A percentile compares a stretch with the other conserved stretches of the same genome.
phyloP scores from a whole-genome alignment of 2,113 vertebrate species.

The Percopsis transmontana region DNA sequence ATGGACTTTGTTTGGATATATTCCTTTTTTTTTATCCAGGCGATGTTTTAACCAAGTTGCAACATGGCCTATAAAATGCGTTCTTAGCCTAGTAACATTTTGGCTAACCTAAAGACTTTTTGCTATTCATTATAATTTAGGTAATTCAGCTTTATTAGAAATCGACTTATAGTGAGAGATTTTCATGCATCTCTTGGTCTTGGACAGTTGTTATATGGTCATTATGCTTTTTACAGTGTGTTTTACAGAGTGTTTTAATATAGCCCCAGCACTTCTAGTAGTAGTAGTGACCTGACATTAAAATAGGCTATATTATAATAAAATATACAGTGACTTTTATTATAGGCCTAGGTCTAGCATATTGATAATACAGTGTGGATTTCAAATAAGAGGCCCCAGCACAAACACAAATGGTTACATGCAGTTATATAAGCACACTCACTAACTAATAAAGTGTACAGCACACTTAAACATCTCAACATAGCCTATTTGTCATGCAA shows the following conservation, averaged over 20 bases:
- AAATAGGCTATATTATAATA: background rate
- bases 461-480: constrained; percentile 14
- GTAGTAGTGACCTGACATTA: constrained; percentile 1
- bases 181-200: too few species aligned
- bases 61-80: constrained; percentile 22
- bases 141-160: too few species aligned
- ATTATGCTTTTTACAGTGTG: too few species aligned
- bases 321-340: background rate
- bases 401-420: too few species aligned
- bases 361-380: too few species aligned
- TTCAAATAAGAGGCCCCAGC: too few species aligned
- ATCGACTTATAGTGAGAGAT: too few species aligned
- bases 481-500: constrained; percentile 49
- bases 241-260: background rate
- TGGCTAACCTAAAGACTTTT: constrained; percentile 11
- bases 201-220: too few species aligned
- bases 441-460: constrained; percentile 6
- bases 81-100: constrained; percentile 3
- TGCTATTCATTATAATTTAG: too few species aligned
- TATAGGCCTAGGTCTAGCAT: too few species aligned
- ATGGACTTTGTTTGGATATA: constrained; percentile 2
- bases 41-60: constrained; percentile 21
- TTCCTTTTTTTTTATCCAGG: constrained; percentile 35
- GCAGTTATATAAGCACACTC: too few species aligned
- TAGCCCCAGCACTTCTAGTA: background rate